Evolutionary conservation across 1,140 invertebrate genomes (phyloP).

Genomic region (Aphis craccivora): DNA sequence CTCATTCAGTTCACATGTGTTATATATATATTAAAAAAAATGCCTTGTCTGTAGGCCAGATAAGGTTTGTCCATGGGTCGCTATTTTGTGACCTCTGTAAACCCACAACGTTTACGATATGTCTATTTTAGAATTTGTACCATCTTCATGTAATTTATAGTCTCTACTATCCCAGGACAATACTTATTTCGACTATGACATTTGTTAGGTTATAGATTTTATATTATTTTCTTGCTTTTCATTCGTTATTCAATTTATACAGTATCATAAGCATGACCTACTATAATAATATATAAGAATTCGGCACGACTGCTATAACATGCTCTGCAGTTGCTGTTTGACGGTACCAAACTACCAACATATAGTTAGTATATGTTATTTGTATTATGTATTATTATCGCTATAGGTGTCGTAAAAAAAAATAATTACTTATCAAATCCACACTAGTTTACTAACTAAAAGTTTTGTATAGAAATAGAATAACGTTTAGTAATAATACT

Average conservation of each 20-base stretch:
- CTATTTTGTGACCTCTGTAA: background rate
- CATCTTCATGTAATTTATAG: background rate
- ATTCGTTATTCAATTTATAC: background rate
- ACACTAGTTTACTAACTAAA: background rate
- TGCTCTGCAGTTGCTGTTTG: background rate
- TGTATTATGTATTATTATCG: background rate
- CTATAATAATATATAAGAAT: background rate
- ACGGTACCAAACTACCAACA: no score
- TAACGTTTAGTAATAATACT: background rate
- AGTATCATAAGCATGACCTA: background rate
- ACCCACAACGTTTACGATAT: background rate
- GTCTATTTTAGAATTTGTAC: background rate
- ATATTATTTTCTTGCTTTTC: no score
- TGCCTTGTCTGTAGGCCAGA: background rate
- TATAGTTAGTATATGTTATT: background rate
- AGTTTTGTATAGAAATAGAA: background rate
- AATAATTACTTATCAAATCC: background rate
- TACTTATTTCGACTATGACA: background rate
- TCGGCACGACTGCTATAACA: background rate
- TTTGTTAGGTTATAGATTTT: background rate
- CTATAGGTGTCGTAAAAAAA: background rate
- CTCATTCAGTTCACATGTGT: background rate
- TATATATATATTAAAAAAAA: background rate
- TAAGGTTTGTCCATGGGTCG: background rate
- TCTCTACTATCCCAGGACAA: background rate